Evolutionary conservation across 2,113 vertebrate genomes (phyloP).

Genomic region (Chionodraco myersi): DNA sequence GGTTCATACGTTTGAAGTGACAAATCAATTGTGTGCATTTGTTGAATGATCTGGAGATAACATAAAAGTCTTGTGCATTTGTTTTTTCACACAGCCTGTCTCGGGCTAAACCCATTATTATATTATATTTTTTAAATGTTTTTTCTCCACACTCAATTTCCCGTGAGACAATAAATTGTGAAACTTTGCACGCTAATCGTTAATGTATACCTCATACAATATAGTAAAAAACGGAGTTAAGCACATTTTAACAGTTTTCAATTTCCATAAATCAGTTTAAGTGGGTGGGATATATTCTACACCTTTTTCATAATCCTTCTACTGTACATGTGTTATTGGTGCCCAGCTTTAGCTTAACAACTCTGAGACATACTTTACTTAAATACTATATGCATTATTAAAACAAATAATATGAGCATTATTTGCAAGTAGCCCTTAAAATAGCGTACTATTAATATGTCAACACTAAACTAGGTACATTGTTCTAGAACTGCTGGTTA

Average conservation of each 20-base stretch:
- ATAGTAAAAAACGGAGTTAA: slow-evolving; percentile 12
- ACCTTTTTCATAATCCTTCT: background rate
- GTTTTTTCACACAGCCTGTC: background rate
- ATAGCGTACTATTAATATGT: background rate
- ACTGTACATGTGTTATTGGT: background rate
- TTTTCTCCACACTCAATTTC: slow-evolving; percentile 17
- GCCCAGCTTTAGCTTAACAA: background rate
- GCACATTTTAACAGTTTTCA: slow-evolving; percentile 11
- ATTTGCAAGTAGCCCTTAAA: background rate
- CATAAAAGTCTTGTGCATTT: background rate
- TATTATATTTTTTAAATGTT: background rate
- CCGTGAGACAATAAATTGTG: slow-evolving; percentile 6
- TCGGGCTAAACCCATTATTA: background rate
- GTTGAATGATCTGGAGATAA: background rate
- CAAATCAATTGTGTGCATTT: slow-evolving; percentile 33
- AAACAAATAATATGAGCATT: too few relatives aligned
- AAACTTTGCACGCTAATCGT: slow-evolving; percentile 11
- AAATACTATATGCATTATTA: background rate
- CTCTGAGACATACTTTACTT: background rate
- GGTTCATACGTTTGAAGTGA: slow-evolving; percentile 39
- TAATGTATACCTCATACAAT: slow-evolving; percentile 20
- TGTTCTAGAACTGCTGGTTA: background rate
- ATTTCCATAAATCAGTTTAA: slow-evolving; percentile 12
- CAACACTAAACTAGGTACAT: too few relatives aligned
- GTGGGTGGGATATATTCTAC: slow-evolving; percentile 12